These are phyloP conservation scores for Strigamia maritima DNA, from an alignment of 2,888 invertebrate species.

Conservation along the genomic window DNA sequence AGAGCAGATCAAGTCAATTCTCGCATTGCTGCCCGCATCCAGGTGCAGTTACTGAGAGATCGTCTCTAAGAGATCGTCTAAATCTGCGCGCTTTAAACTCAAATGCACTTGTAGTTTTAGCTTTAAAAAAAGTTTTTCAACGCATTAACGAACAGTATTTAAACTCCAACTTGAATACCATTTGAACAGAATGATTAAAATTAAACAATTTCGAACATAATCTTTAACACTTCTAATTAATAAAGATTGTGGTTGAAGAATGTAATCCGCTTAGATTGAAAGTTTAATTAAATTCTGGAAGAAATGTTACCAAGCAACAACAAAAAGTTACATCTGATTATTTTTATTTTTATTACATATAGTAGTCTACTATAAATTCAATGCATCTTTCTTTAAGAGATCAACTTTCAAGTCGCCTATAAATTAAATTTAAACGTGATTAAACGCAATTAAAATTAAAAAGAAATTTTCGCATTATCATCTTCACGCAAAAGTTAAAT, in stretches of 20 bases:
- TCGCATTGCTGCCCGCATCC: too few species aligned
- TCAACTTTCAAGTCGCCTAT: background rate
- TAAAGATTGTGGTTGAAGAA: background rate
- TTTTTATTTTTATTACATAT: background rate
- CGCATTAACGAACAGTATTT: too few species aligned
- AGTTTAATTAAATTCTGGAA: background rate
- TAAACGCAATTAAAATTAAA: background rate
- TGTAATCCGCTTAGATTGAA: background rate
- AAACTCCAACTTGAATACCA: background rate
- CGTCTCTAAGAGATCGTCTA: too few species aligned
- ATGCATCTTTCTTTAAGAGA: too few species aligned
- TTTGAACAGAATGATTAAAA: background rate
- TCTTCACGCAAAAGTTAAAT: background rate
- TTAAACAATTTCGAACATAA: background rate
- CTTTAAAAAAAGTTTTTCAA: too few species aligned
- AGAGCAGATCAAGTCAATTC: too few species aligned
- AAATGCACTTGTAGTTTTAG: too few species aligned
- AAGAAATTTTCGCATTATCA: slow-evolving; percentile 6
- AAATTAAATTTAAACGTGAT: too few species aligned
- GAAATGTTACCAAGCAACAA: background rate
- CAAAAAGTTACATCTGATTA: too few species aligned
- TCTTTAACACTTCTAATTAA: background rate
- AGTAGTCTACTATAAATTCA: too few species aligned
- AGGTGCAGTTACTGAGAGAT: too few species aligned
- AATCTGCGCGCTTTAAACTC: too few species aligned